phyloP scores from a whole-genome alignment of 2,113 vertebrate genomes.

The Craseonycteris thonglongyai region DNA sequence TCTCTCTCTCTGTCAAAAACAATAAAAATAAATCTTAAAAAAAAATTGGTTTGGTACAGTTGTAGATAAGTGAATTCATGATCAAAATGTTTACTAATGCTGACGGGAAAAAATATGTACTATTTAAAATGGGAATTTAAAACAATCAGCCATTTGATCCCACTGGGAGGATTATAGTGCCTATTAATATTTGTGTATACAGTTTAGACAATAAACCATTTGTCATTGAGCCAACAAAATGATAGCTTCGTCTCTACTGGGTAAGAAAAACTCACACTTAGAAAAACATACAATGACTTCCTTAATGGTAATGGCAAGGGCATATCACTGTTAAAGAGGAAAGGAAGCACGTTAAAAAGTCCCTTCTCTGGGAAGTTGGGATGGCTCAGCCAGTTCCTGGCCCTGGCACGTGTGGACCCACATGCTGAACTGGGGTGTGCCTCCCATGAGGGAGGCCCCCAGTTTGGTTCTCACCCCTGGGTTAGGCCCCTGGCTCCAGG shows the following conservation, averaged over 20 bases:
- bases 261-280: neutral
- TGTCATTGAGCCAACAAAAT: conserved; percentile 7
- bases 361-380: too few species aligned
- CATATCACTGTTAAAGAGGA: neutral
- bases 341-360: neutral
- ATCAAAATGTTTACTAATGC: neutral
- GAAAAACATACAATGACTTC: neutral
- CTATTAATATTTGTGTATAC: neutral
- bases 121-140: neutral
- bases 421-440: too few species aligned
- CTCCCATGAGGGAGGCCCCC: too few species aligned
- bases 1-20: too few species aligned
- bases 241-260: neutral
- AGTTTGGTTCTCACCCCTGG: too few species aligned
- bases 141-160: neutral
- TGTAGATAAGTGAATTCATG: neutral
- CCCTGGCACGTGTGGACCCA: too few species aligned
- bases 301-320: neutral
- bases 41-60: neutral
- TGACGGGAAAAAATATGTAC: neutral
- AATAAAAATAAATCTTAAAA: too few species aligned
- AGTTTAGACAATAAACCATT: neutral
- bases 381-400: too few species aligned
- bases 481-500: too few species aligned
- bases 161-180: neutral